These are phyloP conservation scores for Myrmecobius fasciatus DNA, from an alignment of 2,113 vertebrate genomes.

Conservation along the genomic window DNA sequence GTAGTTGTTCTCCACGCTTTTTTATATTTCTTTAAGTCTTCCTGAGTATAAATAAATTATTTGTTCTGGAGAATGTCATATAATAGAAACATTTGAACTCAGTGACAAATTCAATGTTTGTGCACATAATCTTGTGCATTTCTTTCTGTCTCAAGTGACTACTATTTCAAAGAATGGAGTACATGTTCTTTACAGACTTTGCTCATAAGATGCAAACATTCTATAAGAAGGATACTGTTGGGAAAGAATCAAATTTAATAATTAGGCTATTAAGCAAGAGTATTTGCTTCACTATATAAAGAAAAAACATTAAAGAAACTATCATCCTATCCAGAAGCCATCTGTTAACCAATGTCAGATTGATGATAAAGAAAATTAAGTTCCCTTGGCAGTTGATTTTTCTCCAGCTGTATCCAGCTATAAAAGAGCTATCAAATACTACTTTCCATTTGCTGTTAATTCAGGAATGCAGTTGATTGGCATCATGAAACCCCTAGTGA, in stretches of 20 bases:
- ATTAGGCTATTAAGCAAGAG: slow-evolving; percentile 83
- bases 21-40: not conserved
- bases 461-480: slow-evolving; percentile 71
- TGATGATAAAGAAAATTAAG: slow-evolving; percentile 88
- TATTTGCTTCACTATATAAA: slow-evolving; percentile 82
- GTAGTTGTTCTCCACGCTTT: not conserved
- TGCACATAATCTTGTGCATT: not conserved
- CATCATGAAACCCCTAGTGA: slow-evolving; percentile 67
- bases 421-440: slow-evolving; percentile 84
- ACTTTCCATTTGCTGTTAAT: slow-evolving; percentile 80
- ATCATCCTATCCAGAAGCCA: slow-evolving; percentile 81
- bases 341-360: slow-evolving; percentile 86
- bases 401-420: slow-evolving; percentile 81
- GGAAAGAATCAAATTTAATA: slow-evolving; percentile 85
- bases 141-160: slow-evolving; percentile 57
- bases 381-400: slow-evolving; percentile 82
- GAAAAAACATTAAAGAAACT: slow-evolving; percentile 83
- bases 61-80: not conserved
- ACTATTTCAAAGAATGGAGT: slow-evolving; percentile 64
- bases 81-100: not conserved
- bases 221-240: slow-evolving; percentile 78
- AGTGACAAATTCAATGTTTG: not conserved
- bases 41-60: not conserved
- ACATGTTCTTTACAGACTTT: slow-evolving; percentile 73
- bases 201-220: slow-evolving; percentile 78